Conservation (phyloP, 2,797 vertebrate genomes). For the Cyclura pinguis region DNA sequence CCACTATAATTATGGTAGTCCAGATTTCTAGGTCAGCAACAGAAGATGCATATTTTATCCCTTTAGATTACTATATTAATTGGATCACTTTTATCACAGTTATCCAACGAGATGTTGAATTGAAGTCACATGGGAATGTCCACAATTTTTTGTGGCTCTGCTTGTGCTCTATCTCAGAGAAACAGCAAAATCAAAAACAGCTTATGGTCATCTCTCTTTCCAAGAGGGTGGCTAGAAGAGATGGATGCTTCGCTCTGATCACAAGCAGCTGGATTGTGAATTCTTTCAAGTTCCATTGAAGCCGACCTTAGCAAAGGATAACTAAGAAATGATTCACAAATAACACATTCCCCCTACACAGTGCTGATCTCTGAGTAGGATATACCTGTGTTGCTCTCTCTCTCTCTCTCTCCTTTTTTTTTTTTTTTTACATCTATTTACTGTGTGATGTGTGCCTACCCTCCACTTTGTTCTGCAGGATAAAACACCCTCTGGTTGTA, state of each 20-base stretch:
- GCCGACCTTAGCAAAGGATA: neutral
- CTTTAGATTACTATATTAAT: conserved; percentile 20
- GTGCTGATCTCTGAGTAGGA: neutral
- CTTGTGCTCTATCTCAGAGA: neutral
- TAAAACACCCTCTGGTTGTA: neutral
- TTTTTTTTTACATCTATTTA: neutral
- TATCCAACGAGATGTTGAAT: conserved; percentile 21
- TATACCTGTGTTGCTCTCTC: neutral
- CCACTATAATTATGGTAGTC: neutral
- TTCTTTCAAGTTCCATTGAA: neutral
- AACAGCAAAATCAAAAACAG: conserved; percentile 27
- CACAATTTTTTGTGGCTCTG: conserved; percentile 12
- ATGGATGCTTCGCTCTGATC: neutral
- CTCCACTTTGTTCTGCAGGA: neutral
- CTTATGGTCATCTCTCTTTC: conserved; percentile 15
- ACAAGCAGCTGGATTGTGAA: conserved; percentile 4
- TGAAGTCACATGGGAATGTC: conserved; percentile 22
- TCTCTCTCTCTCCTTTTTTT: neutral
- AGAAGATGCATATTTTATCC: conserved; percentile 8
- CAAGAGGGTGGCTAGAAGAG: neutral
- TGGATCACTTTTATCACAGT: neutral
- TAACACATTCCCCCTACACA: neutral
- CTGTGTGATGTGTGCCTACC: conserved; percentile 13
- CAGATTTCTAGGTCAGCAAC: conserved; percentile 28
- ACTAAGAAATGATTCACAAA: neutral